Evolutionary conservation across 1,140 invertebrate genomes (phyloP), one percentile per base, ranked within the genome.

Genomic region (Amyelois transitella): DNA sequence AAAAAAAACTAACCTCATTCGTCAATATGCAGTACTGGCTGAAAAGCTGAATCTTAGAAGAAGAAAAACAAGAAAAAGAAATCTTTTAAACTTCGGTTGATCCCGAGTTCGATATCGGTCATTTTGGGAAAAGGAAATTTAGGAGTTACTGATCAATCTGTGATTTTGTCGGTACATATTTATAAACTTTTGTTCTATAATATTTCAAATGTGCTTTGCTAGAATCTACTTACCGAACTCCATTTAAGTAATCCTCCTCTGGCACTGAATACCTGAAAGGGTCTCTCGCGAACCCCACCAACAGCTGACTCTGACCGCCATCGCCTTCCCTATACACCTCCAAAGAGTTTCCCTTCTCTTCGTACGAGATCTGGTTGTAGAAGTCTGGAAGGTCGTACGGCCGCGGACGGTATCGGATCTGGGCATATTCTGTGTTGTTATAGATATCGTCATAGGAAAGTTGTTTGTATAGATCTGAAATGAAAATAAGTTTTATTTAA

Each of bases 211-310:
- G n/a, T n/a, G n/a, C n/a, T n/a, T 6, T 32, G 2, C 10, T 10
- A 6, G 7, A 25, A 19, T 47, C 7, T 18, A 60, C 72, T 66
- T 62, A 83, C 81, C 81, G 81, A 2, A 81, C 71, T 18, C 80
- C 83, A 48, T 75, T 83, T 10, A 55, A 48, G 58, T 81, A 87
- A 52, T 85, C 80, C 14, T 66, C 68, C 18, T 78, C 80, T 6
- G 80, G 80, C 28, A 87, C 61, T 0, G 81, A 85, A 56, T 73
- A 73, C 48, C 83, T 73, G 53, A 72, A 87, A 0, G 83, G 83
- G 53, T 87, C 83, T 10, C 69, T 69, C 1, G 81, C 70, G 43
- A 82, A 81, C 1, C 84, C 84, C 0, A 85, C 80, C 10, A 87
- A 55, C 3, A 87, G 55, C 17, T 70, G 65, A 14, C 58, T 61